Evolutionary conservation across 2,888 invertebrate genomes (phyloP).

Genomic region (Oegoconia quadripuncta): DNA sequence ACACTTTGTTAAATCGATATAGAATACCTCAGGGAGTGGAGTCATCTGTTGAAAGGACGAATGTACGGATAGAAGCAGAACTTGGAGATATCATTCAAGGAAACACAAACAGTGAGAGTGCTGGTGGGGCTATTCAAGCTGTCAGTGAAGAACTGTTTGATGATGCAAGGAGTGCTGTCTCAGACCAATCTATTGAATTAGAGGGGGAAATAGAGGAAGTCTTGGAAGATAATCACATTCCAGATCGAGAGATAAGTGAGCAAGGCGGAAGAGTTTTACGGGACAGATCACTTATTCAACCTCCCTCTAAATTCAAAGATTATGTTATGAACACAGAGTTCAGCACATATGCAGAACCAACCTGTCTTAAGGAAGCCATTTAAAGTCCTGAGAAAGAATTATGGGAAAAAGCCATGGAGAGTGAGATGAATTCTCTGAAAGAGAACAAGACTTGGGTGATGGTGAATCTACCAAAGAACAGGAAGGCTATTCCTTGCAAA

Average conservation of each 20-base stretch:
- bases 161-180: not conserved
- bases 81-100: not conserved
- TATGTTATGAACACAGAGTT: constrained; percentile 4
- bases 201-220: not conserved
- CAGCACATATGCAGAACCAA: constrained; percentile 3
- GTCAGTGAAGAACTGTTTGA: not conserved
- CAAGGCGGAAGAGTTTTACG: not conserved
- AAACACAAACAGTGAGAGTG: no score
- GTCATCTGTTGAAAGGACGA: not conserved
- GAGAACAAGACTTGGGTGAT: constrained; percentile 26
- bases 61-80: not conserved
- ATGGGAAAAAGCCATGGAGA: constrained; percentile 26
- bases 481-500: no score
- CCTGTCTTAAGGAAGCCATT: constrained; percentile 9
- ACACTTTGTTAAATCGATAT: no score
- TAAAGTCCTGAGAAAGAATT: constrained; percentile 1
- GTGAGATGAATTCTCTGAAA: constrained; percentile 25
- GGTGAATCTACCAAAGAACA: no score
- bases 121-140: no score
- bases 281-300: not conserved
- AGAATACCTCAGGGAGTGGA: not conserved
- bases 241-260: not conserved
- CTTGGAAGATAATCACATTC: not conserved
- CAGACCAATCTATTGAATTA: not conserved
- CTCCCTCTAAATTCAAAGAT: constrained; percentile 2